Evolutionary conservation across 2,113 vertebrate genomes (phyloP), one percentile per base, ranked within the genome.

Genomic region (Glaucidium brasilianum): DNA sequence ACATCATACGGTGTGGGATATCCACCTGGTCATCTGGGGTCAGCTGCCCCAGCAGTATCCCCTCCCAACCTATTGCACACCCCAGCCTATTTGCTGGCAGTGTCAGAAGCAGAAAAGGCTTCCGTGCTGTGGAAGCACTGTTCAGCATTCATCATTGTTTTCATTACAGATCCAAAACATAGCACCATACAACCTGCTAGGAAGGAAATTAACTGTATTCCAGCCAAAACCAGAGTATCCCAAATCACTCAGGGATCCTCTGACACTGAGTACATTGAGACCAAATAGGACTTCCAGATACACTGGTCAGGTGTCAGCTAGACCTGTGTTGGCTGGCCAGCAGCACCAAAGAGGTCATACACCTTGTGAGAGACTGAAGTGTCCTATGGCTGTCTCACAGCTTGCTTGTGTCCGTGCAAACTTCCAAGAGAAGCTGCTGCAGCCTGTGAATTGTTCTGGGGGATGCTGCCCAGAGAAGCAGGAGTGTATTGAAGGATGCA

Each of bases 21-120:
- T 7, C 6, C 39, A 21, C 41, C 4, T 21, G 25, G 26, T 8
- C 12, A 49, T 2, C 0, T 29, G 30, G 15, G 13, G 10, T 35
- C 58, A 23, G n/a, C 32, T 64, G 21, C 63, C 27, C n/a, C 10
- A 2, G 35, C 45, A 35, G 27, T 35, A 34, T 27, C 50, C n/a
- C 23, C 37, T 78, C 75, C 26, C n/a, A 88, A 3, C 4, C 4
- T 10, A 1, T 50, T 22, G 55, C 13, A 11, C n/a, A 18, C 21
- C 26, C 5, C 34, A 50, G 30, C 14, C 23, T 45, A 2, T 30
- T 49, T 7, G 1, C 26, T 64, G 41, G 22, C 15, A 21, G 13
- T 6, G 10, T 53, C 45, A 90, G 45, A 34, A 52, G 25, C 34
- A 83, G 29, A 69, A 69, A 30, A 69, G 39, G 16, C 15, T 20